Evolutionary conservation across 2,797 vertebrate genomes (phyloP).

Genomic region (Echeneis naucrates): DNA sequence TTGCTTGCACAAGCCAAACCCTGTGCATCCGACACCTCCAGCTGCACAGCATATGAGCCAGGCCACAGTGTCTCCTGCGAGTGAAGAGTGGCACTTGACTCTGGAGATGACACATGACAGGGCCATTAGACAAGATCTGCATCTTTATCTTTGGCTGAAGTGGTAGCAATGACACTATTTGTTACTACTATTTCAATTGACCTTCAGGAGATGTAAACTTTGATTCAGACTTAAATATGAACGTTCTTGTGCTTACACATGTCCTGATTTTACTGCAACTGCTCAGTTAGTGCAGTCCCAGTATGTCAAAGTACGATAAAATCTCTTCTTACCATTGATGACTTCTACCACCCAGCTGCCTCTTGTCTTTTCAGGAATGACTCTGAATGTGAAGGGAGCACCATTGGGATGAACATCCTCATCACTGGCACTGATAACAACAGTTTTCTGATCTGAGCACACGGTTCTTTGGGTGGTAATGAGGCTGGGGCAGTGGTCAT

Average conservation of each 20-base stretch:
- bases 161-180: neutral
- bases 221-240: neutral
- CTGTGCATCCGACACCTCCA: slow-evolving; percentile 78
- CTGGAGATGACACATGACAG: slow-evolving; percentile 54
- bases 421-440: slow-evolving; percentile 87
- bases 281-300: too few species aligned
- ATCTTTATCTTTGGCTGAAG: too few species aligned
- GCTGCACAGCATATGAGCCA: slow-evolving; percentile 71
- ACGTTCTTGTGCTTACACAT: too few species aligned
- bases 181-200: neutral
- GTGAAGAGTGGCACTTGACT: slow-evolving; percentile 72
- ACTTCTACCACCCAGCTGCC: slow-evolving; percentile 86
- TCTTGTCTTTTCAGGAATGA: slow-evolving; percentile 81
- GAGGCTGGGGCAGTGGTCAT: slow-evolving; percentile 92
- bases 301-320: too few species aligned
- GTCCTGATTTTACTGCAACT: too few species aligned
- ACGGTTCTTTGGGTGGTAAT: slow-evolving; percentile 72
- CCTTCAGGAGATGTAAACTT: too few species aligned
- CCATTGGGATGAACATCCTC: slow-evolving; percentile 84
- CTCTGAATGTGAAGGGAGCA: slow-evolving; percentile 86
- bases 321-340: slow-evolving; percentile 84
- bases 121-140: neutral
- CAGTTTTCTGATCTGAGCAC: slow-evolving; percentile 80
- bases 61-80: slow-evolving; percentile 74
- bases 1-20: slow-evolving; percentile 72